These are phyloP conservation scores for Synanthedon andrenaeformis DNA, from an alignment of 2,888 invertebrate species.

Conservation along the genomic window DNA sequence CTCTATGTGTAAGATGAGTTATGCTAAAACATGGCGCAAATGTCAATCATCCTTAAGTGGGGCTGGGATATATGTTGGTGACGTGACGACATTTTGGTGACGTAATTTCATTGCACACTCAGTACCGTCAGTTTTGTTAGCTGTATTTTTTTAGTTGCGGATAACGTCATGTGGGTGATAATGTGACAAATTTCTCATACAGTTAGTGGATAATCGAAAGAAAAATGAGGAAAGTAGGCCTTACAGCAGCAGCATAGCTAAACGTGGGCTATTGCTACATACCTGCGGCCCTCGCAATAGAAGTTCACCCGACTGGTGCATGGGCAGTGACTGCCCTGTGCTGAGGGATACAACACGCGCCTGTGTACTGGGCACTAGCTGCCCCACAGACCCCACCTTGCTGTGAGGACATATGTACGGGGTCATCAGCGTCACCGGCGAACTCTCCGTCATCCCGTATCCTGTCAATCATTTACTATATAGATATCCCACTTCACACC, in stretches of 20 bases:
- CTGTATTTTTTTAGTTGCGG: too few relatives aligned
- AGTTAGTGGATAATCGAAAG: too few relatives aligned
- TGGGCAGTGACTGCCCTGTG: constrained; percentile 67
- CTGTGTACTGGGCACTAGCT: constrained; percentile 75
- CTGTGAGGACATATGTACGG: constrained; percentile 68
- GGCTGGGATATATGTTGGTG: too few relatives aligned
- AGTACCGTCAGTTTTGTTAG: too few relatives aligned
- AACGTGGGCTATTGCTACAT: constrained; percentile 1
- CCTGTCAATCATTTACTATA: constrained; percentile 39
- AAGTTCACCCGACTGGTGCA: constrained; percentile 78
- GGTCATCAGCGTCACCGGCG: constrained; percentile 74
- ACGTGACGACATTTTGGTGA: too few relatives aligned
- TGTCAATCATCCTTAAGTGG: too few relatives aligned
- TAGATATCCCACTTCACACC: too few relatives aligned
- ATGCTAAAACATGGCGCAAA: background rate
- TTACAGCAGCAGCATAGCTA: too few relatives aligned
- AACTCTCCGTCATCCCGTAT: constrained; percentile 78
- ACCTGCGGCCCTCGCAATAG: constrained; percentile 81
- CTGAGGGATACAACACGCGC: constrained; percentile 73
- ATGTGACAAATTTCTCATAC: too few relatives aligned
- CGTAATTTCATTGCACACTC: too few relatives aligned
- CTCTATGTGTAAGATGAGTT: background rate
- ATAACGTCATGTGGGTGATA: too few relatives aligned
- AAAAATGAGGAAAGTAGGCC: too few relatives aligned
- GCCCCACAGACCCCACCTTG: constrained; percentile 78